These are phyloP conservation scores for Carabus problematicus DNA, from an alignment of 2,888 invertebrate genomes.

Conservation along the genomic window DNA sequence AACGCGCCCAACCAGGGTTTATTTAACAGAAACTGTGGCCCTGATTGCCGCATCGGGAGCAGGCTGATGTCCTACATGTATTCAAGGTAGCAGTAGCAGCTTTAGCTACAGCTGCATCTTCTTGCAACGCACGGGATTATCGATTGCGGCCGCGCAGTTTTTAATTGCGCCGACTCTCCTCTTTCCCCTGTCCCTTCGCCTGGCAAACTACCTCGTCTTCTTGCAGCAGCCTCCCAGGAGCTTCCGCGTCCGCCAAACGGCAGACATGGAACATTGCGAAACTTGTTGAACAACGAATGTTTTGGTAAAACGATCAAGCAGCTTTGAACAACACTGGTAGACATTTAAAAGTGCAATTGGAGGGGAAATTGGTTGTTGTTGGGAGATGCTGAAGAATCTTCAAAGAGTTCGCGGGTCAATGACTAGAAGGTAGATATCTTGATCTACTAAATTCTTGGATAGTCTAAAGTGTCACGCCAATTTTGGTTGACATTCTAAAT, in stretches of 20 bases:
- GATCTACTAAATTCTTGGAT: no score
- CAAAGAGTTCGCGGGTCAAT: no score
- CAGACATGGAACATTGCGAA: neutral
- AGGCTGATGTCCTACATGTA: conserved; percentile 2
- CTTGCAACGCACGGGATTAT: conserved; percentile 50
- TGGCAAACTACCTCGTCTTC: neutral
- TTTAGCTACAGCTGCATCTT: conserved; percentile 46
- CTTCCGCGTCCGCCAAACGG: neutral
- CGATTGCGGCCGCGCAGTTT: conserved; percentile 52
- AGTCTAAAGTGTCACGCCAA: no score
- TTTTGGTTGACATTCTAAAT: no score
- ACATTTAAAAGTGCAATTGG: conserved; percentile 4
- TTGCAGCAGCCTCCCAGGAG: neutral
- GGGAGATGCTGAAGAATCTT: no score
- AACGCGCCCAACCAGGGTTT: no score
- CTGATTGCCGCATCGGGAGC: no score
- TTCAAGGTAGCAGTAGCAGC: conserved; percentile 31
- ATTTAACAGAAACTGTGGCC: no score
- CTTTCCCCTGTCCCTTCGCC: conserved; percentile 8
- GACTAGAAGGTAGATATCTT: no score
- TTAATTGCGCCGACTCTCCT: conserved; percentile 53
- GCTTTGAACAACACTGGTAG: conserved; percentile 41
- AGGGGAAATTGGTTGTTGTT: no score
- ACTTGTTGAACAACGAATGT: neutral
- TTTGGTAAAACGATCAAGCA: neutral